phyloP scores from a whole-genome alignment of 2,797 vertebrate species.

The Aselliscus stoliczkanus region DNA sequence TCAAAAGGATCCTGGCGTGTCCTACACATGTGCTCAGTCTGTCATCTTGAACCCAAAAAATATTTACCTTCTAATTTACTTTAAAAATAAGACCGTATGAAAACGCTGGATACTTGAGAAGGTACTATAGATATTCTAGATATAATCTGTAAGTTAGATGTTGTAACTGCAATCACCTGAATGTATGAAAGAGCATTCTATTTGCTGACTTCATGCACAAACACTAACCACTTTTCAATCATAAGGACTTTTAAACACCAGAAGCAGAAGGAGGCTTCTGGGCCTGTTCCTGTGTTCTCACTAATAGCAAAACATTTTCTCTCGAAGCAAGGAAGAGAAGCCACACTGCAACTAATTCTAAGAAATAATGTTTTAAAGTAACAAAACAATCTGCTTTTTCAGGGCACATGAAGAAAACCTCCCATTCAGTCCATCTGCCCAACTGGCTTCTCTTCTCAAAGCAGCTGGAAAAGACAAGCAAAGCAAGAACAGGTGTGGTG shows the following conservation, averaged over 20 bases:
- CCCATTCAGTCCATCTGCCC: background rate
- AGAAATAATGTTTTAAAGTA: conserved; percentile 2
- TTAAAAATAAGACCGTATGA: background rate
- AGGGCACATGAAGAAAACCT: background rate
- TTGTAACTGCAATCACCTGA: background rate
- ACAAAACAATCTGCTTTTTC: background rate
- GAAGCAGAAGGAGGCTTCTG: background rate
- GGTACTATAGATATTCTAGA: background rate
- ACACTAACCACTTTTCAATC: background rate
- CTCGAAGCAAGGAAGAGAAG: background rate
- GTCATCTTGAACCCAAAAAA: background rate
- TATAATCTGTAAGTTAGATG: background rate
- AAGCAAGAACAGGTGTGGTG: background rate
- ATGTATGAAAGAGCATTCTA: background rate
- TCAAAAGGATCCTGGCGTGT: background rate
- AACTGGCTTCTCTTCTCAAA: conserved; percentile 1
- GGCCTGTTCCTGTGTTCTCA: background rate
- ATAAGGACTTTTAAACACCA: background rate
- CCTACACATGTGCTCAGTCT: background rate
- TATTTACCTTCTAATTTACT: background rate
- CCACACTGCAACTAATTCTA: background rate
- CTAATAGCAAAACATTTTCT: conserved; percentile 7
- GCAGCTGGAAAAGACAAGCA: background rate
- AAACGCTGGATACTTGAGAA: background rate
- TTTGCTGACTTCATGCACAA: background rate